Evolutionary conservation across 1,140 invertebrate species (phyloP), one percentile per base, ranked within the genome.

Genomic region (Protaetia brevitarsis): DNA sequence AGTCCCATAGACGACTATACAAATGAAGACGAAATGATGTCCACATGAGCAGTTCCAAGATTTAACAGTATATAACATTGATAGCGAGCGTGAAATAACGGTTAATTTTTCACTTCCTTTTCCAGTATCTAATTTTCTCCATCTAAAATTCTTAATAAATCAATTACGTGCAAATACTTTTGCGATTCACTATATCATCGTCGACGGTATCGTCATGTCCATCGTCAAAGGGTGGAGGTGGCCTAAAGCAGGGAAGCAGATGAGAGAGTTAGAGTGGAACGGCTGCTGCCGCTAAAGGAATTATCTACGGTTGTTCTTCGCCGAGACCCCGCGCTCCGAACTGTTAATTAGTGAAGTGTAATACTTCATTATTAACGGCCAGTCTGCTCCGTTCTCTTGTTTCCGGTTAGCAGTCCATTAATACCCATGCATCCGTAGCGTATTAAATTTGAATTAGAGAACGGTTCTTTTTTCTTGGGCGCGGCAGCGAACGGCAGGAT

Each of bases 361-460:
- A 51, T 51, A 51, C 41, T 51, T 51, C 41, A 51, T 51, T 51
- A 51, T 51, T 51, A 51, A 51, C 41, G 41, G 41, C 21, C 41
- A 51, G 41, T 51, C 41, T 51, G 41, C 26, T 51, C 41, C 41
- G 26, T 51, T 51, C 41, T 51, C 41, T 23, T 51, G 41, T 51
- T 51, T 51, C 41, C 41, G 41, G 41, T 51, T 51, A 51, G 41
- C 41, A 51, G 41, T 51, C 41, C 41, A 51, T 51, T 51, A 51
- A 51, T 51, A 19, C 41, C 41, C 19, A 51, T 51, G 41, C 41
- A 51, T 51, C 41, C 41, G 41, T 51, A 23, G 13, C 13, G 41
- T 51, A 51, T 51, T 51, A 51, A 51, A 51, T 51, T 51, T 51
- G 41, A 51, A 51, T 51, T 51, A 51, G 41, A 51, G 41, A 51